phyloP scores from a whole-genome alignment of 2,888 invertebrate species.

The Stenodema calcarata region DNA sequence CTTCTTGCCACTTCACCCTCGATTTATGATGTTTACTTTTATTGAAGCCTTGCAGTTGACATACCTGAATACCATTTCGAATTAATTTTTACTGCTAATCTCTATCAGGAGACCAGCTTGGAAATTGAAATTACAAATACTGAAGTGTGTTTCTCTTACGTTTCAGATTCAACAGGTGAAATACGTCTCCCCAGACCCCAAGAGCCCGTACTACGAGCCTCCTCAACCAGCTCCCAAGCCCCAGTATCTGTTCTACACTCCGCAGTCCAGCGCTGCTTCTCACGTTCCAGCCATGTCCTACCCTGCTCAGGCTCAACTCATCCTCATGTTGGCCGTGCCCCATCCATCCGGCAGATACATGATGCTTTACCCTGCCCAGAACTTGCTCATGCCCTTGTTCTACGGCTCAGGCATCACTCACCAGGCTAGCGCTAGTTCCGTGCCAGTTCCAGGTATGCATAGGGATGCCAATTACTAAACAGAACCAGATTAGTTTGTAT shows the following conservation, averaged over 20 bases:
- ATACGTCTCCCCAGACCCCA: conserved; percentile 31
- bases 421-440: not conserved
- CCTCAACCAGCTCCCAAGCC: conserved; percentile 41
- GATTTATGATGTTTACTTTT: too few relatives aligned
- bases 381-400: conserved; percentile 41
- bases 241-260: conserved; percentile 38
- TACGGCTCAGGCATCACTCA: not conserved
- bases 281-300: not conserved
- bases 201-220: conserved; percentile 30
- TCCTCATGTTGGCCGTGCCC: conserved; percentile 47
- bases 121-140: too few relatives aligned
- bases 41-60: too few relatives aligned
- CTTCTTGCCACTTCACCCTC: too few relatives aligned
- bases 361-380: conserved; percentile 45
- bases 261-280: not conserved
- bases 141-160: too few relatives aligned
- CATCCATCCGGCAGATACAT: conserved; percentile 43
- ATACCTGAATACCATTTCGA: too few relatives aligned
- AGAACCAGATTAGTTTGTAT: too few relatives aligned
- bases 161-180: conserved; percentile 23
- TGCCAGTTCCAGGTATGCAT: not conserved
- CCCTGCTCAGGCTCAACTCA: conserved; percentile 28
- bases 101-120: too few relatives aligned
- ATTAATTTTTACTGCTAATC: too few relatives aligned
- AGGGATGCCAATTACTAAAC: too few relatives aligned